Base-by-base conservation (phyloP, 92 coral and sea anemone species). In the Porites divaricata region DNA sequence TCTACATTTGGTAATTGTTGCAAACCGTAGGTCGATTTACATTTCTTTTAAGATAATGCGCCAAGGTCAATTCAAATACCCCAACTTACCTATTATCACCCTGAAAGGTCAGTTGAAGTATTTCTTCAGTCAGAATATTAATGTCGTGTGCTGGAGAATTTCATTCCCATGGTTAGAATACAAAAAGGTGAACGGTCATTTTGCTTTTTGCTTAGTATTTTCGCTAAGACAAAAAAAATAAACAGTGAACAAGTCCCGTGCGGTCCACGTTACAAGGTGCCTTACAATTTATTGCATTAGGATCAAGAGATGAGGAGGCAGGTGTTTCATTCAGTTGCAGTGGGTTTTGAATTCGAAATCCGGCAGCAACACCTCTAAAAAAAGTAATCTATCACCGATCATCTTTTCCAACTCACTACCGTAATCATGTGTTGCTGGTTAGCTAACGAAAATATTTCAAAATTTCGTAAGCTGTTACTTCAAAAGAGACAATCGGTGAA, bases 261-360 rank as follows among this genome's bases (percentile, higher is more conserved):
- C 35, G n/a, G 61, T 20, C 13, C 19, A 19, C 62, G 45, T 35
- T 35, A 72, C 76, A 50, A 21, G n/a, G 64, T 41, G 26, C 28
- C 45, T 35, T 7, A 16, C 24, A 14, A 35, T 69, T 45, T 41
- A 26, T 69, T 66, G 9, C 73, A 14, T 15, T 7, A 69, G 73
- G 19, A 35, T 35, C 45, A 35, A 35, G 45, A 35, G 45, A 35
- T 35, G 45, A 35, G 45, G 45, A 35, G 5, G 28, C 67, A 28
- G 67, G 80, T 75, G 67, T 57, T 76, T 15, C 41, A 8, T 59
- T 58, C 80, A 76, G 35, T 59, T 16, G 64, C 45, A 35, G 45
- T 0, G 6, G 45, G 45, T 35, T 63, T 76, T 28, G 28, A 8
- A 13, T 69, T 14, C 28, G 12, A 69, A 67, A 8, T 14, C 49